Percentiles rank a stretch among this genome's conserved stretches.
Conservation (phyloP, 2,888 invertebrate genomes). For the Toxonevra muliebris region DNA sequence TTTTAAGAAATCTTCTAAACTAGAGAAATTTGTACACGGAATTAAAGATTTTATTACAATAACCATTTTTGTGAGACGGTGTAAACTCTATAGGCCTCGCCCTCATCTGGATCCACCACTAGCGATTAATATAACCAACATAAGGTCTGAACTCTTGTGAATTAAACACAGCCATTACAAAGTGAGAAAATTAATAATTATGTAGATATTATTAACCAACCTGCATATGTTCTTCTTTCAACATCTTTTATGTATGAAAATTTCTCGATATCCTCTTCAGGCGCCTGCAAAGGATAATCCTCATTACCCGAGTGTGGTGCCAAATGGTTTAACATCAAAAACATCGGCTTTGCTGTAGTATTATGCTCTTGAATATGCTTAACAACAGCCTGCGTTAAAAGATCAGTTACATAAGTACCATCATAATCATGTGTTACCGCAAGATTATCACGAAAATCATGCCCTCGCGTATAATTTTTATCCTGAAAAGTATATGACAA, state of each 20-base stretch:
- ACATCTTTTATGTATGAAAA: constrained; percentile 74
- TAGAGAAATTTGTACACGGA: too few relatives aligned
- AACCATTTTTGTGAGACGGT: too few relatives aligned
- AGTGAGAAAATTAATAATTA: too few relatives aligned
- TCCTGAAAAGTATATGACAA: too few relatives aligned
- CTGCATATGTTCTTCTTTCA: constrained; percentile 74
- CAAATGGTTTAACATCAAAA: constrained; percentile 80
- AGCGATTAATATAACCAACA: too few relatives aligned
- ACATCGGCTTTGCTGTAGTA: constrained; percentile 70
- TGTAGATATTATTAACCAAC: constrained; percentile 62
- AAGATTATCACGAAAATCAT: constrained; percentile 67
- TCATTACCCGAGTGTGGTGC: constrained; percentile 82
- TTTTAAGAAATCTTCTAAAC: too few relatives aligned
- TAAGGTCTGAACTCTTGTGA: too few relatives aligned
- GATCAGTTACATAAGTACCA: constrained; percentile 74
- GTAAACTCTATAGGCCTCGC: too few relatives aligned
- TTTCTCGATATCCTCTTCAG: constrained; percentile 73
- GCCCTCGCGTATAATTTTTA: constrained; percentile 60
- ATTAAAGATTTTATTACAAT: too few relatives aligned
- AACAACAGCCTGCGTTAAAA: constrained; percentile 73
- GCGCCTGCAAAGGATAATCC: constrained; percentile 76
- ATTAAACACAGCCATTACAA: too few relatives aligned
- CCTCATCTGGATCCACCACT: too few relatives aligned
- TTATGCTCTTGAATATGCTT: constrained; percentile 73
- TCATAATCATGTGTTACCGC: constrained; percentile 67